Evolutionary conservation across 2,797 vertebrate species (phyloP).

Genomic region (Microchirus variegatus): DNA sequence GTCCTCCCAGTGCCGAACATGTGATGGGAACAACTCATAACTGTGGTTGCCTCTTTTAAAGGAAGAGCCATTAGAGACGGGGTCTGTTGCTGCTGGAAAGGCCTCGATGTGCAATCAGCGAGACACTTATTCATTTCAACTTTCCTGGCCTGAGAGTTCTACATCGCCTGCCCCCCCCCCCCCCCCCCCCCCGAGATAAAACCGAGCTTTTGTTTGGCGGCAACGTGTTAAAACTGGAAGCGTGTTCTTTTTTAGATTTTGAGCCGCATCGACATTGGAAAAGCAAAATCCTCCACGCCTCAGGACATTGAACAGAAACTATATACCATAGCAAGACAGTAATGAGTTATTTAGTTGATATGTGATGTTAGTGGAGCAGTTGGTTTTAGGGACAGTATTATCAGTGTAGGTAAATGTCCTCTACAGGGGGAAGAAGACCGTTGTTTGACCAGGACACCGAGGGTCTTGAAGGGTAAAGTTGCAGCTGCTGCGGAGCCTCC

Average conservation of each 20-base stretch:
- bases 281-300: conserved; percentile 28
- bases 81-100: conserved; percentile 66
- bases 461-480: too few species aligned
- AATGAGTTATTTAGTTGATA: not conserved
- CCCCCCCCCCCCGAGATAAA: conserved; percentile 34
- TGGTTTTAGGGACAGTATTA: conserved; percentile 23
- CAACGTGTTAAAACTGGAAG: conserved; percentile 70
- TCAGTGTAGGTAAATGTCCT: conserved; percentile 35
- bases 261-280: conserved; percentile 14
- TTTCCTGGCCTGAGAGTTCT: conserved; percentile 60
- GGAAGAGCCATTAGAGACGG: conserved; percentile 42
- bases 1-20: conserved; percentile 26
- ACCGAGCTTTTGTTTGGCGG: conserved; percentile 54
- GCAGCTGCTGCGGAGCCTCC: too few species aligned
- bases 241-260: conserved; percentile 28
- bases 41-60: conserved; percentile 56
- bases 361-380: conserved; percentile 27
- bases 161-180: too few species aligned
- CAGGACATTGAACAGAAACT: conserved; percentile 28
- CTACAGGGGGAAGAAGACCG: conserved; percentile 18
- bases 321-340: not conserved
- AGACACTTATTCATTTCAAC: conserved; percentile 64
- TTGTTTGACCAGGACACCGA: conserved; percentile 35
- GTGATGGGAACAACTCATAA: conserved; percentile 41
- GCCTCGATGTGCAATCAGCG: conserved; percentile 70